Conservation (phyloP, 2,888 invertebrate species). For the Clostera curtula region DNA sequence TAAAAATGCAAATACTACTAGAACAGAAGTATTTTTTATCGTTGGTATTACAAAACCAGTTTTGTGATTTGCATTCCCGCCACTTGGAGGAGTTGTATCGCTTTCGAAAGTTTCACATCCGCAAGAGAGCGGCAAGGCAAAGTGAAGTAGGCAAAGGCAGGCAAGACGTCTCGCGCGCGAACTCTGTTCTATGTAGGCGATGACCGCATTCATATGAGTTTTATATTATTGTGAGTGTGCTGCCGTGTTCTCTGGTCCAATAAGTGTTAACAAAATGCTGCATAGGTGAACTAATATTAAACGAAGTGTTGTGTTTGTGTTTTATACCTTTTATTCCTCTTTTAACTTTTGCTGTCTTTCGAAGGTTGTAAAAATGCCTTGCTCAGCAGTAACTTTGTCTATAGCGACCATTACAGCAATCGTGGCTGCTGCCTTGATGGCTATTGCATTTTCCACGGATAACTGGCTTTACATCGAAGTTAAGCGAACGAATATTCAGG, state of each 20-base stretch:
- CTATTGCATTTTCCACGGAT: slow-evolving; percentile 96
- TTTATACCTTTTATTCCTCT: slow-evolving; percentile 35
- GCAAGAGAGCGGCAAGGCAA: slow-evolving; percentile 70
- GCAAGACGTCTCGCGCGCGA: slow-evolving; percentile 71
- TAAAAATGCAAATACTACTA: too few relatives aligned
- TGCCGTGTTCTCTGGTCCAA: slow-evolving; percentile 64
- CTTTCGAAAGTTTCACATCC: slow-evolving; percentile 76
- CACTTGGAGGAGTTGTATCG: slow-evolving; percentile 65
- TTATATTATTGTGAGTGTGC: slow-evolving; percentile 66
- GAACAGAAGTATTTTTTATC: slow-evolving; percentile 11
- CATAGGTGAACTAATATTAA: slow-evolving; percentile 60
- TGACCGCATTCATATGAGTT: slow-evolving; percentile 72
- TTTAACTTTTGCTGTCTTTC: slow-evolving; percentile 44
- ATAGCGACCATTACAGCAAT: slow-evolving; percentile 97
- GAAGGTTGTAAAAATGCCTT: slow-evolving; percentile 84
- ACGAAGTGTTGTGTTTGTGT: slow-evolving; percentile 68
- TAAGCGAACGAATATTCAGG: slow-evolving; percentile 90
- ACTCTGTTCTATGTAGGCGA: slow-evolving; percentile 70
- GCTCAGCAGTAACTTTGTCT: slow-evolving; percentile 95
- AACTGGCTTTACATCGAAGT: slow-evolving; percentile 98
- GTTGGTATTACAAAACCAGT: slow-evolving; percentile 47
- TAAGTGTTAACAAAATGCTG: slow-evolving; percentile 71
- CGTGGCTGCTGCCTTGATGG: slow-evolving; percentile 92
- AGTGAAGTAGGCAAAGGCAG: slow-evolving; percentile 61
- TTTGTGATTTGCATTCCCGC: slow-evolving; percentile 69